These are phyloP conservation scores for Phragmatobia fuliginosa DNA, from an alignment of 2,888 invertebrate species.

Conservation along the genomic window DNA sequence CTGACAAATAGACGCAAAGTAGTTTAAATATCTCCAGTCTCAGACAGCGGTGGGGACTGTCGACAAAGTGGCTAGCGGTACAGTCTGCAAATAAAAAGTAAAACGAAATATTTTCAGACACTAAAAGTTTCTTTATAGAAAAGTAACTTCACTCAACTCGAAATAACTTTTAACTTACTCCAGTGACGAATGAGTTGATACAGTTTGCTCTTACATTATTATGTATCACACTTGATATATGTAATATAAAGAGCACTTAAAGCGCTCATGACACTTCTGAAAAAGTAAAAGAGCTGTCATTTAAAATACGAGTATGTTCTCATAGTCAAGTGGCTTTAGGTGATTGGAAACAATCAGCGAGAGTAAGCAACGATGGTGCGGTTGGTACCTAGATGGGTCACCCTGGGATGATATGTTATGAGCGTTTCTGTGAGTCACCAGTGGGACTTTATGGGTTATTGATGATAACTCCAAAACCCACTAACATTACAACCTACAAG, in stretches of 20 bases:
- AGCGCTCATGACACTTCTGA: background rate
- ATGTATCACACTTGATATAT: background rate
- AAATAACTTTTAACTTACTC: constrained; percentile 13
- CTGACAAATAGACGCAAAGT: constrained; percentile 56
- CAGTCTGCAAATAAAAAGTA: constrained; percentile 19
- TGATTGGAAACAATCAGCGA: too few species aligned
- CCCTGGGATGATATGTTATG: too few species aligned
- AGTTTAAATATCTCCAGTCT: constrained; percentile 43
- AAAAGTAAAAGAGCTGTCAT: background rate
- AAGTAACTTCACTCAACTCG: constrained; percentile 16
- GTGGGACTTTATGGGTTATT: too few species aligned
- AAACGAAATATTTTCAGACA: constrained; percentile 11
- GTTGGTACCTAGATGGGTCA: too few species aligned
- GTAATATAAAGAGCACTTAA: constrained; percentile 11
- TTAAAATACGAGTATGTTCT: background rate
- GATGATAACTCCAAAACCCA: too few species aligned
- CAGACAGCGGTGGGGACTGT: constrained; percentile 22
- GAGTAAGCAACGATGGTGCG: too few species aligned
- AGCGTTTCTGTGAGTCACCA: too few species aligned
- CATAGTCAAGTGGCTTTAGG: too few species aligned
- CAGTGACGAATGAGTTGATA: constrained; percentile 5
- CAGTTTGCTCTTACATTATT: constrained; percentile 2
- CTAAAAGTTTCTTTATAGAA: constrained; percentile 20
- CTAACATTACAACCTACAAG: too few species aligned
- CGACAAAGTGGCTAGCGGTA: constrained; percentile 18